Evolutionary conservation across 2,113 vertebrate genomes (phyloP).

Genomic region (Conger conger): DNA sequence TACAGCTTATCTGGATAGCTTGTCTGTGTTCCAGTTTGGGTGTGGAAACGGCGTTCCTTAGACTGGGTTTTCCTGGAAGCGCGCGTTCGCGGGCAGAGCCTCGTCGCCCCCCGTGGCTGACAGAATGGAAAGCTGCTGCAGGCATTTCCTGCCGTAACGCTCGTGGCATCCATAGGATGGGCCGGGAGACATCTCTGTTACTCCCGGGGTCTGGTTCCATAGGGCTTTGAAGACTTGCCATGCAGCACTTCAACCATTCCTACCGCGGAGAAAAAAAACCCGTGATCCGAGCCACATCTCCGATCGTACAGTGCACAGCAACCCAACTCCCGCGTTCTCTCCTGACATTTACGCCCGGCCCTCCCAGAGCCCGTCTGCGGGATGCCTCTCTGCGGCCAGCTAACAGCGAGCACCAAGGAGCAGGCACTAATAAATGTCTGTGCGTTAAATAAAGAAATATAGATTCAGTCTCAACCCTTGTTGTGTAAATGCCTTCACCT

Average conservation of each 20-base stretch:
- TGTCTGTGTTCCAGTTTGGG: slow-evolving; percentile 28
- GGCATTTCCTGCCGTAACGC: slow-evolving; percentile 78
- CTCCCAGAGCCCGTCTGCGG: background rate
- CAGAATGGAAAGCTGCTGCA: slow-evolving; percentile 76
- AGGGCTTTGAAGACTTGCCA: slow-evolving; percentile 59
- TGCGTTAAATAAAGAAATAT: background rate
- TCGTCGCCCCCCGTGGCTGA: slow-evolving; percentile 58
- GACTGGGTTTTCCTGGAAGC: slow-evolving; percentile 19
- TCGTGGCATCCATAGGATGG: slow-evolving; percentile 69
- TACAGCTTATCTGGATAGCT: too few relatives aligned
- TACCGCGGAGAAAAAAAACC: slow-evolving; percentile 7
- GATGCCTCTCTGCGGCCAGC: background rate
- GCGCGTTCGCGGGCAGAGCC: slow-evolving; percentile 12
- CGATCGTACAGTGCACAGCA: background rate
- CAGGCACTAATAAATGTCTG: background rate
- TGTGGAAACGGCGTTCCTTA: slow-evolving; percentile 30
- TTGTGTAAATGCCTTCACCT: slow-evolving; percentile 27
- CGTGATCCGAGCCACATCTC: background rate
- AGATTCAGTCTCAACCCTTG: background rate
- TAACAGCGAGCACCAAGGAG: background rate
- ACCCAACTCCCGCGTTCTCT: background rate
- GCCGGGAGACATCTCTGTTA: slow-evolving; percentile 69
- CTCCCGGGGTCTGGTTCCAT: slow-evolving; percentile 74
- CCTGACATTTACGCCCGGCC: background rate
- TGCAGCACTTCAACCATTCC: slow-evolving; percentile 56